These are phyloP conservation scores for Enoplosus armatus DNA, from an alignment of 2,797 vertebrate species.

Conservation along the genomic window DNA sequence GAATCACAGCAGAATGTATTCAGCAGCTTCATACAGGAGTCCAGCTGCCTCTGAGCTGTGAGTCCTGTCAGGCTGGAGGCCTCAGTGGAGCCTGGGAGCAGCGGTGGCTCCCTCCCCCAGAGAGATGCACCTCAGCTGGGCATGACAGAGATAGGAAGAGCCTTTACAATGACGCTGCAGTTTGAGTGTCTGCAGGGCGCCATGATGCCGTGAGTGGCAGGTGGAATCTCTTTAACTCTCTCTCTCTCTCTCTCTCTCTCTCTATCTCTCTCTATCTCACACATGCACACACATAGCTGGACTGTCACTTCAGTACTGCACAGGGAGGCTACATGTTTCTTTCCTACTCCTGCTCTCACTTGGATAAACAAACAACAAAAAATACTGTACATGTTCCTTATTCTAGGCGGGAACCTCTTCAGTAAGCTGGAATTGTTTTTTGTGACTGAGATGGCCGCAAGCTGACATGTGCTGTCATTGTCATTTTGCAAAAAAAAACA, in stretches of 20 bases:
- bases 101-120: background rate
- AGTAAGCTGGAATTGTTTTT: background rate
- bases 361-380: conserved; percentile 10
- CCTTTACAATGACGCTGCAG: conserved; percentile 33
- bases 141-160: background rate
- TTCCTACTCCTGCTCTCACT: conserved; percentile 28
- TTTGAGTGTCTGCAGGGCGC: conserved; percentile 43
- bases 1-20: conserved; percentile 33
- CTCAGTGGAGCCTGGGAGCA: conserved; percentile 36
- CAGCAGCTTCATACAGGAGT: conserved; percentile 27
- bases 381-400: background rate
- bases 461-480: conserved; percentile 4
- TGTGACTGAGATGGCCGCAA: conserved; percentile 1
- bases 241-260: background rate
- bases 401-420: background rate
- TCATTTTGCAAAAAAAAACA: background rate
- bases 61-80: conserved; percentile 23
- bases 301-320: conserved; percentile 3
- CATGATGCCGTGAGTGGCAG: conserved; percentile 49
- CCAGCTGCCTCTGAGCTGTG: conserved; percentile 20
- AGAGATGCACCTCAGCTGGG: conserved; percentile 27
- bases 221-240: conserved; percentile 37
- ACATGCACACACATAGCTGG: background rate
- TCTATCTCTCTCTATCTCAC: background rate
- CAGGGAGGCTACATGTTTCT: background rate